Conservation (phyloP, 1,140 invertebrate species). For the Belonocnema kinseyi region DNA sequence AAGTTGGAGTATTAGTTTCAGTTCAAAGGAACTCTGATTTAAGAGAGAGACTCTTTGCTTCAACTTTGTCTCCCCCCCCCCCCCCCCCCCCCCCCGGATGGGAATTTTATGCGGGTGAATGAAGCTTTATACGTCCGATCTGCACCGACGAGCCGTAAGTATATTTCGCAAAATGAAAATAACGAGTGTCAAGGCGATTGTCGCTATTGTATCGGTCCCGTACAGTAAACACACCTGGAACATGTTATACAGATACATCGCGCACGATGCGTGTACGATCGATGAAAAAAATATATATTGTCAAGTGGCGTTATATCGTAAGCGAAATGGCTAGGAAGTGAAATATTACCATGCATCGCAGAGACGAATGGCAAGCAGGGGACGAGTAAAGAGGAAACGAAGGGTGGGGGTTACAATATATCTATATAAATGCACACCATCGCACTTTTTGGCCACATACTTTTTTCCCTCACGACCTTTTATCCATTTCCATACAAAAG, state of each 20-base stretch:
- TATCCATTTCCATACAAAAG: conserved; percentile 59
- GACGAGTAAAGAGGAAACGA: conserved; percentile 41
- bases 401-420: conserved; percentile 45
- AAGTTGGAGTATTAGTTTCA: conserved; percentile 31
- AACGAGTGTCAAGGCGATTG: conserved; percentile 17
- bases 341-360: conserved; percentile 65
- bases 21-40: conserved; percentile 29
- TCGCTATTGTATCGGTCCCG: conserved; percentile 11
- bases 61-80: conserved; percentile 9
- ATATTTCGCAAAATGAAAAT: background rate
- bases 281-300: conserved; percentile 59
- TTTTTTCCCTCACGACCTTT: conserved; percentile 44
- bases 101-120: conserved; percentile 13
- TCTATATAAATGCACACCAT: conserved; percentile 44
- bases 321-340: conserved; percentile 68
- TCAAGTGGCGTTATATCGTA: conserved; percentile 64
- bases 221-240: conserved; percentile 9
- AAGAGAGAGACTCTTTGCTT: conserved; percentile 12
- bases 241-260: conserved; percentile 8
- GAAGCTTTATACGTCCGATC: background rate
- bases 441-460: conserved; percentile 47
- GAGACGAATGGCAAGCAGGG: conserved; percentile 57
- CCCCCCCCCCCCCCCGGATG: background rate
- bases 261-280: conserved; percentile 39
- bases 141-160: background rate